Evolutionary conservation across 2,797 vertebrate genomes (phyloP).

Genomic region (Nyctalus aviator): DNA sequence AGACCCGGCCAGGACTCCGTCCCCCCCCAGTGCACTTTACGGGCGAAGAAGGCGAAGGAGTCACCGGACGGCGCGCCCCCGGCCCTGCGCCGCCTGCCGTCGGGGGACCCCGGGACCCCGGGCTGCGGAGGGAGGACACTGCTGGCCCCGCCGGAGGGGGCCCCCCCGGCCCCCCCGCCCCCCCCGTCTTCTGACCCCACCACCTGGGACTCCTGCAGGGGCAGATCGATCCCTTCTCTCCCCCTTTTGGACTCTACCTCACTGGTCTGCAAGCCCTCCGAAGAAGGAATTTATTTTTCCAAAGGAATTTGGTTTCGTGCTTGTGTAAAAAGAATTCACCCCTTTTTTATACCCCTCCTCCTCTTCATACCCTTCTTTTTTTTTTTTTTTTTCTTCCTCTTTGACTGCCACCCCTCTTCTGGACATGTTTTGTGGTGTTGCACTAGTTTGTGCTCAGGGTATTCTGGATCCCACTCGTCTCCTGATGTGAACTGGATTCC

Average conservation of each 20-base stretch:
- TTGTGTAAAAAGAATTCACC: constrained; percentile 82
- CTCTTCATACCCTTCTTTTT: no score
- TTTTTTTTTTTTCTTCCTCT: background rate
- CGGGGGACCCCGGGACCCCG: constrained; percentile 20
- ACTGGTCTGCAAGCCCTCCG: constrained; percentile 87
- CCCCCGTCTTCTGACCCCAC: background rate
- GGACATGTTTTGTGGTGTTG: constrained; percentile 84
- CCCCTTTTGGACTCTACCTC: constrained; percentile 88
- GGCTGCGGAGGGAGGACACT: background rate
- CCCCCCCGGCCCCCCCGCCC: background rate
- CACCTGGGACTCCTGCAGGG: constrained; percentile 79
- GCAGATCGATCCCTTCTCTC: constrained; percentile 80
- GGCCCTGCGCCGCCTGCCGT: background rate
- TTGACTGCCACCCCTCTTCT: constrained; percentile 63
- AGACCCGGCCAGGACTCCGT: constrained; percentile 73
- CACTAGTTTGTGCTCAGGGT: constrained; percentile 89
- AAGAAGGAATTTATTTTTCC: constrained; percentile 84
- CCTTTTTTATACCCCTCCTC: background rate
- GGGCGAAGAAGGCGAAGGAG: constrained; percentile 41
- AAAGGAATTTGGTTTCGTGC: constrained; percentile 86
- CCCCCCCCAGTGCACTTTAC: constrained; percentile 79
- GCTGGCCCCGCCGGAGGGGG: background rate
- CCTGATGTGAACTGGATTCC: constrained; percentile 82
- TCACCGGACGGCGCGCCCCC: background rate
- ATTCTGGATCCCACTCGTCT: constrained; percentile 87